phyloP scores from a whole-genome alignment of 2,113 vertebrate genomes.

The Oplegnathus fasciatus region DNA sequence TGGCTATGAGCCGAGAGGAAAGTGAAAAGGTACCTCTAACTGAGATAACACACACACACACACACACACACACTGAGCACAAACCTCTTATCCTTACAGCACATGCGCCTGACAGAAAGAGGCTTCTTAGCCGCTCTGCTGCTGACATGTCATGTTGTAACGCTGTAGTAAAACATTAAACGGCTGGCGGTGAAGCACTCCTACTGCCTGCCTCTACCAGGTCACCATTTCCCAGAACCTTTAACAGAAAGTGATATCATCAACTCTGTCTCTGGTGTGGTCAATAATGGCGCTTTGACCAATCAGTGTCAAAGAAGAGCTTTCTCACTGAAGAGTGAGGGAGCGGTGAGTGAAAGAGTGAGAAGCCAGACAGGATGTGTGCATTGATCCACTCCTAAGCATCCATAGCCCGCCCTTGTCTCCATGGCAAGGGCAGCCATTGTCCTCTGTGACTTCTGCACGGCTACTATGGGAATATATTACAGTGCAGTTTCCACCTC shows the following conservation, averaged over 20 bases:
- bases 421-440: slow-evolving; percentile 49
- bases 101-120: slow-evolving; percentile 46
- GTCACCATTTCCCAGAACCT: slow-evolving; percentile 63
- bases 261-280: slow-evolving; percentile 50
- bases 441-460: slow-evolving; percentile 40
- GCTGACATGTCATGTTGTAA: slow-evolving; percentile 43
- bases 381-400: slow-evolving; percentile 70
- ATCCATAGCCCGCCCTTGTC: slow-evolving; percentile 35
- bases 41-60: slow-evolving; percentile 30
- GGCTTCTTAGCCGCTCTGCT: slow-evolving; percentile 31
- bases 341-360: slow-evolving; percentile 51
- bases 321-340: slow-evolving; percentile 33
- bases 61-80: slow-evolving; percentile 14
- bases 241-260: slow-evolving; percentile 66
- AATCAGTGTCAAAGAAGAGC: slow-evolving; percentile 45
- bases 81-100: slow-evolving; percentile 27
- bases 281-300: slow-evolving; percentile 62
- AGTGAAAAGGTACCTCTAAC: slow-evolving; percentile 91
- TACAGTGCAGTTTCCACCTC: not conserved
- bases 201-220: slow-evolving; percentile 17
- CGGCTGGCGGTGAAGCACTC: slow-evolving; percentile 9
- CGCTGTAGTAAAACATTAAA: slow-evolving; percentile 52
- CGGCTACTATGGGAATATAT: slow-evolving; percentile 3
- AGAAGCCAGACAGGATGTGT: slow-evolving; percentile 73
- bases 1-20: slow-evolving; percentile 97